Percentiles rank a stretch among this genome's conserved stretches.
phyloP scores from a whole-genome alignment of 2,888 invertebrate genomes.

The Drosophila koepferae region DNA sequence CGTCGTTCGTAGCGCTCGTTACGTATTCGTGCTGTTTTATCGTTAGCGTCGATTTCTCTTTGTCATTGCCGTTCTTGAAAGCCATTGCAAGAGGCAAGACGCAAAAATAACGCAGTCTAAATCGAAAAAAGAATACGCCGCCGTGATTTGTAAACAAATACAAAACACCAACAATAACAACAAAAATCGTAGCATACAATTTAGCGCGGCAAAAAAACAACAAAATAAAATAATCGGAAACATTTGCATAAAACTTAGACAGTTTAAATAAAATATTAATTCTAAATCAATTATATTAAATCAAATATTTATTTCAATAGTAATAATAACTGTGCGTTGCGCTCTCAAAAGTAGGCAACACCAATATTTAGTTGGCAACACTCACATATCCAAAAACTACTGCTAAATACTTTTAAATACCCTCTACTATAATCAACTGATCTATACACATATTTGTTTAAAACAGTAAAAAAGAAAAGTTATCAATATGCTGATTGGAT shows the following conservation, averaged over 20 bases:
- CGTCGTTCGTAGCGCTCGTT: conserved; percentile 81
- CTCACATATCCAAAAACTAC: conserved; percentile 53
- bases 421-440: background rate
- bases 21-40: conserved; percentile 59
- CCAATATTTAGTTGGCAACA: conserved; percentile 15
- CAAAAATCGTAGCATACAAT: conserved; percentile 39
- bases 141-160: conserved; percentile 48
- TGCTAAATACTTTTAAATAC: conserved; percentile 5
- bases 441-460: conserved; percentile 6
- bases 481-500: conserved; percentile 92
- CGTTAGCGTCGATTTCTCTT: conserved; percentile 21
- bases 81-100: conserved; percentile 19
- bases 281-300: conserved; percentile 13
- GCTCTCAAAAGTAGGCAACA: conserved; percentile 27
- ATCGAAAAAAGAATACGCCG: conserved; percentile 30
- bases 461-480: conserved; percentile 12
- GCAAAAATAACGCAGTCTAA: conserved; percentile 29
- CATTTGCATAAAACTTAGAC: conserved; percentile 15
- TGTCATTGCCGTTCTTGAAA: conserved; percentile 33
- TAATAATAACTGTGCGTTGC: conserved; percentile 30
- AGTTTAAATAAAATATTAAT: conserved; percentile 21
- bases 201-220: conserved; percentile 9
- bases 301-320: conserved; percentile 6
- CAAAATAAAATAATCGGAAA: background rate
- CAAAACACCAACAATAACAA: background rate